phyloP scores from a whole-genome alignment of 2,797 vertebrate genomes.

The Coregonus ussuriensis region DNA sequence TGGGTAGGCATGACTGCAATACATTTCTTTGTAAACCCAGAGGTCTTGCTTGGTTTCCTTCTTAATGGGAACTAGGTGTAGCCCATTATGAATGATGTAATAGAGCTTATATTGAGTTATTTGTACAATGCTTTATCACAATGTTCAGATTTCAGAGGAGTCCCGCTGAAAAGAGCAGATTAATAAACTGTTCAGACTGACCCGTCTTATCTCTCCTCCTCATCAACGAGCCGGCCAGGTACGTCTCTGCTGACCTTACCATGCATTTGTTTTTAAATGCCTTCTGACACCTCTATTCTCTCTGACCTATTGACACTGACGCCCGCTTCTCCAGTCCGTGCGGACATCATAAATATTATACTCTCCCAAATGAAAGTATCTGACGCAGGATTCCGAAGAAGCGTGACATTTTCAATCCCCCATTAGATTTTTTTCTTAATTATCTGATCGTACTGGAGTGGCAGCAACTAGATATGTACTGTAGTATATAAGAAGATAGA shows the following conservation, averaged over 20 bases:
- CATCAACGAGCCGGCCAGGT: background rate
- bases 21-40: background rate
- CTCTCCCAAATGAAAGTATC: background rate
- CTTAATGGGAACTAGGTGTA: background rate
- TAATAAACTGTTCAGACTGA: background rate
- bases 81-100: background rate
- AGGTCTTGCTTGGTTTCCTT: background rate
- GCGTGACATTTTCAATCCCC: background rate
- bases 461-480: background rate
- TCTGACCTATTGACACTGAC: background rate
- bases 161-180: background rate
- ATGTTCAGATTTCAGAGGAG: background rate
- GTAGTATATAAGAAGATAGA: background rate
- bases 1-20: background rate
- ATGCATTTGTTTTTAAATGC: background rate
- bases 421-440: background rate
- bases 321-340: background rate
- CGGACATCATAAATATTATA: background rate
- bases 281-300: background rate
- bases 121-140: background rate
- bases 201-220: background rate
- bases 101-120: background rate
- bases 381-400: background rate
- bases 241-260: background rate
- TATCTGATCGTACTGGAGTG: background rate